These are phyloP conservation scores for Aethina tumida DNA, from an alignment of 1,140 invertebrate genomes.

Conservation along the genomic window DNA sequence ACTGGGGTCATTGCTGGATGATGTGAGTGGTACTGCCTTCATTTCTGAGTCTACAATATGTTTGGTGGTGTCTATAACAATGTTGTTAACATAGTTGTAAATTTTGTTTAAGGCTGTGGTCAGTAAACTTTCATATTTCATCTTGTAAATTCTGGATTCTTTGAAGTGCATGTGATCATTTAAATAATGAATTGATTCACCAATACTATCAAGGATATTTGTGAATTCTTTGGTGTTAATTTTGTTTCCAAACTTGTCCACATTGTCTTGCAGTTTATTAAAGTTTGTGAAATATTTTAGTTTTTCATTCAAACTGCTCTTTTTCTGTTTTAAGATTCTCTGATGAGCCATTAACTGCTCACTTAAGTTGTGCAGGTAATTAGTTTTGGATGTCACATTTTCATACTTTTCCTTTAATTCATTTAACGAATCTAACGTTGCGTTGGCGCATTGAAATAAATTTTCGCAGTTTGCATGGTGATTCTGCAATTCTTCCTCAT, in stretches of 20 bases:
- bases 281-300: conserved; percentile 80
- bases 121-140: conserved; percentile 73
- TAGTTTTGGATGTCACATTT: conserved; percentile 82
- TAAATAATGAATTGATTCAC: conserved; percentile 80
- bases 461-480: conserved; percentile 44
- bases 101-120: conserved; percentile 51
- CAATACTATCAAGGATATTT: conserved; percentile 72
- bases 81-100: conserved; percentile 26
- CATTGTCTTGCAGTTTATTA: conserved; percentile 65
- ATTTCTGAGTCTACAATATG: conserved; percentile 42
- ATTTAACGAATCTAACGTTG: conserved; percentile 59
- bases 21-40: conserved; percentile 33
- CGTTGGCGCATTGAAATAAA: conserved; percentile 57
- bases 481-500: conserved; percentile 19
- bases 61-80: conserved; percentile 56
- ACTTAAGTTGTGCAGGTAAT: conserved; percentile 79
- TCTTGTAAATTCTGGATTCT: conserved; percentile 70
- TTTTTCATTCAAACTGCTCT: conserved; percentile 68
- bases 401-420: conserved; percentile 68
- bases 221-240: conserved; percentile 66
- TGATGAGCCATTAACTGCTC: conserved; percentile 83
- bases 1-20: conserved; percentile 19
- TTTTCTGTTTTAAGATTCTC: conserved; percentile 65
- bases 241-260: conserved; percentile 63
- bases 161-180: conserved; percentile 57